Evolutionary conservation across 92 coral and sea anemone species (phyloP).

Genomic region (Heteractis magnifica): DNA sequence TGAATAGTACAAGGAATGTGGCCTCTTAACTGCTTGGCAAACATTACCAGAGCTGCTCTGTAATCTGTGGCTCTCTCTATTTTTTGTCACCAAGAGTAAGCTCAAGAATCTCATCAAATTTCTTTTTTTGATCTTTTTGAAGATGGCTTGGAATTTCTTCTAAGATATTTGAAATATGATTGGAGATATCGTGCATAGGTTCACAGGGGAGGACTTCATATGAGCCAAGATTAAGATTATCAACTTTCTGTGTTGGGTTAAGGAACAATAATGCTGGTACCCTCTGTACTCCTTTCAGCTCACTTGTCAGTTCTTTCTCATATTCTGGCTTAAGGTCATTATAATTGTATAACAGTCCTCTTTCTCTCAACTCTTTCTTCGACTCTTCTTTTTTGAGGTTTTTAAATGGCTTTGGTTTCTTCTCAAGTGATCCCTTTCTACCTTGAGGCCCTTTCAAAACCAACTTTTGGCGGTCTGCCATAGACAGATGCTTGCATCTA

Average conservation of each 20-base stretch:
- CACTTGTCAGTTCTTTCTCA: neutral
- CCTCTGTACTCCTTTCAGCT: slow-evolving; percentile 11
- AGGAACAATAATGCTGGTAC: slow-evolving; percentile 32
- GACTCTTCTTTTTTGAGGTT: slow-evolving; percentile 15
- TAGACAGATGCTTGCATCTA: slow-evolving; percentile 15
- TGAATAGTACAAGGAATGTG: slow-evolving; percentile 31
- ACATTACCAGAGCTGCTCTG: slow-evolving; percentile 29
- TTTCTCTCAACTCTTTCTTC: slow-evolving; percentile 10
- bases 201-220: slow-evolving; percentile 39
- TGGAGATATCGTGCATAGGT: slow-evolving; percentile 3
- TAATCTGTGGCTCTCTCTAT: slow-evolving; percentile 45
- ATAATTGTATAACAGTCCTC: slow-evolving; percentile 13
- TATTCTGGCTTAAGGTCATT: neutral
- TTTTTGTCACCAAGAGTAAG: slow-evolving; percentile 34
- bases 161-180: slow-evolving; percentile 33
- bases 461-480: neutral
- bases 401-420: slow-evolving; percentile 29
- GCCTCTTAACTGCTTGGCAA: slow-evolving; percentile 27
- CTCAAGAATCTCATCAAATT: slow-evolving; percentile 13
- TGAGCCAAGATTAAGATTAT: slow-evolving; percentile 6
- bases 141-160: slow-evolving; percentile 40
- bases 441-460: slow-evolving; percentile 32
- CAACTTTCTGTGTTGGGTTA: slow-evolving; percentile 10
- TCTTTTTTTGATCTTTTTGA: slow-evolving; percentile 24
- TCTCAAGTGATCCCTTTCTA: slow-evolving; percentile 12